A percentile compares a stretch with the other conserved stretches of the same genome.
phyloP scores from a whole-genome alignment of 2,113 vertebrate species.

The Galeopterus variegatus region DNA sequence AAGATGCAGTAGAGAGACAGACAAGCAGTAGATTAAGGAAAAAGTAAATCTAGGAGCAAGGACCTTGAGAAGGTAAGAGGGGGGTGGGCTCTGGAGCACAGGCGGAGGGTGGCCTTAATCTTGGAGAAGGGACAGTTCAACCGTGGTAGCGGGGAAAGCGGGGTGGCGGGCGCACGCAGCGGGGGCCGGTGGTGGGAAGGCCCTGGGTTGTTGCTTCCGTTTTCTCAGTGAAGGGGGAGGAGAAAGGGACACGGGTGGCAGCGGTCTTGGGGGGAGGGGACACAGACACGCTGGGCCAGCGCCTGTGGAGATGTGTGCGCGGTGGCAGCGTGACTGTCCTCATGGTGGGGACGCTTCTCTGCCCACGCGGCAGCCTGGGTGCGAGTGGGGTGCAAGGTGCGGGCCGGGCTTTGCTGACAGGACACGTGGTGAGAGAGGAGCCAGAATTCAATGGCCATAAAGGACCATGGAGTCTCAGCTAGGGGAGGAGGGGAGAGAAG shows the following conservation, averaged over 20 bases:
- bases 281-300: neutral
- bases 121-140: neutral
- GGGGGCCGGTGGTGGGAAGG: neutral
- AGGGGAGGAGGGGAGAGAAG: neutral
- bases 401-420: neutral
- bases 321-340: no score
- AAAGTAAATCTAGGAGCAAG: neutral
- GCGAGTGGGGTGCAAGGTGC: neutral
- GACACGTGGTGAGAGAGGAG: no score
- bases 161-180: fast-evolving
- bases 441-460: neutral
- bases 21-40: neutral
- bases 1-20: neutral
- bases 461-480: neutral
- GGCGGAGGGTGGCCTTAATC: neutral
- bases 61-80: neutral
- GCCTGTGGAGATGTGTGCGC: neutral
- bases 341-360: neutral
- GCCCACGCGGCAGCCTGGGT: neutral
- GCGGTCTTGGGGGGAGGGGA: neutral
- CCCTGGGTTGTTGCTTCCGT: neutral
- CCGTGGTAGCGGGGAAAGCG: no score
- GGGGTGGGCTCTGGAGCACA: neutral
- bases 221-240: neutral
- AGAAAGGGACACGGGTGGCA: no score